A percentile compares a stretch with the other conserved stretches of the same genome.
These are phyloP conservation scores for Cyclura pinguis DNA, from an alignment of 2,797 vertebrate species.

Conservation along the genomic window DNA sequence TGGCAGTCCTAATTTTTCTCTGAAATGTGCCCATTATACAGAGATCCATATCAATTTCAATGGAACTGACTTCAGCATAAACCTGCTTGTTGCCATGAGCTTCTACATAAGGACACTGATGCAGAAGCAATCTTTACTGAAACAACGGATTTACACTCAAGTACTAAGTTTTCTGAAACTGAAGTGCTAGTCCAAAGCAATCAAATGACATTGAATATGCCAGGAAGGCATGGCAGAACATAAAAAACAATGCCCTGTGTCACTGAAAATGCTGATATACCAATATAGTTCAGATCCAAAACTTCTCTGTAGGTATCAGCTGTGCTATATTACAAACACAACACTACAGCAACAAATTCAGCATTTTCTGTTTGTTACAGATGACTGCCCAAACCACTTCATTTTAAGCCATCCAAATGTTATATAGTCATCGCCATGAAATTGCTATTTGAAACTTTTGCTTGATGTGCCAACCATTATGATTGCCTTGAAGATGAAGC, in stretches of 20 bases:
- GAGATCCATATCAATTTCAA: background rate
- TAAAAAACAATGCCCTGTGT: slow-evolving; percentile 43
- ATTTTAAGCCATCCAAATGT: slow-evolving; percentile 51
- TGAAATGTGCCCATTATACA: background rate
- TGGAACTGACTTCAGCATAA: slow-evolving; percentile 7
- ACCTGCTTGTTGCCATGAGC: background rate
- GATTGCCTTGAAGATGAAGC: slow-evolving; percentile 21
- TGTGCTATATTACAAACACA: slow-evolving; percentile 53
- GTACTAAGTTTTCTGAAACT: background rate
- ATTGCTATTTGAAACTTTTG: slow-evolving; percentile 29
- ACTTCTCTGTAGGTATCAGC: slow-evolving; percentile 45
- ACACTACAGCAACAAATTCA: slow-evolving; percentile 54
- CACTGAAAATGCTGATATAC: slow-evolving; percentile 43
- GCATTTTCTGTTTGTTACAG: slow-evolving; percentile 63
- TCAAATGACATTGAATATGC: background rate
- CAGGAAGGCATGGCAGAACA: slow-evolving; percentile 8
- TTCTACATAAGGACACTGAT: background rate
- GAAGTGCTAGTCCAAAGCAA: background rate
- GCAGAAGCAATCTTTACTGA: background rate
- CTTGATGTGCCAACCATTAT: slow-evolving; percentile 5
- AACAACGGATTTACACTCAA: slow-evolving; percentile 1
- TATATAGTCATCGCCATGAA: slow-evolving; percentile 39
- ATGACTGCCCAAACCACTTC: slow-evolving; percentile 61
- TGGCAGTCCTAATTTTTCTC: background rate
- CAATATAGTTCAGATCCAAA: slow-evolving; percentile 34